These are phyloP conservation scores for Lottia gigantea DNA, from an alignment of 2,888 invertebrate genomes.

Conservation along the genomic window DNA sequence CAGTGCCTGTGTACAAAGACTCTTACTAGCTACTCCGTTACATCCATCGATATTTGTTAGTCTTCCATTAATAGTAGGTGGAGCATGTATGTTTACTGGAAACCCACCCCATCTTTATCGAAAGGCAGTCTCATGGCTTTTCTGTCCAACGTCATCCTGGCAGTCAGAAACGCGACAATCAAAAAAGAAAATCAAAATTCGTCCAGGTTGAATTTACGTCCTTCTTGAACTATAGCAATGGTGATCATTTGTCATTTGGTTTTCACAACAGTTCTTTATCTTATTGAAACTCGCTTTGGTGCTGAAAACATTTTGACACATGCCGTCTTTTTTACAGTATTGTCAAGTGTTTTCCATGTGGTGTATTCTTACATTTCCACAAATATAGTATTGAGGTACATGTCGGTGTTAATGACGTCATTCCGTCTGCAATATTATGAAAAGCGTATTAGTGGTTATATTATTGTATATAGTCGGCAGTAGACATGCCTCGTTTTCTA, in stretches of 20 bases:
- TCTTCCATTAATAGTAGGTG: constrained; percentile 34
- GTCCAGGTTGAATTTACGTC: background rate
- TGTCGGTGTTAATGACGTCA: constrained; percentile 42
- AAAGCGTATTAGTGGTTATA: constrained; percentile 37
- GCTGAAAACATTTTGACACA: background rate
- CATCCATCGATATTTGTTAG: constrained; percentile 24
- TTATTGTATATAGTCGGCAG: constrained; percentile 32
- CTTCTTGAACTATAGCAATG: background rate
- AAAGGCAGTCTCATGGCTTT: constrained; percentile 33
- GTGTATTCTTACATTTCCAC: constrained; percentile 40
- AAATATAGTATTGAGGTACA: constrained; percentile 27
- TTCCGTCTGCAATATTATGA: constrained; percentile 39
- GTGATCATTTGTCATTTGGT: background rate
- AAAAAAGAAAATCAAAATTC: constrained; percentile 24
- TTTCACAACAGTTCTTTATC: background rate
- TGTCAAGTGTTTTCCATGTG: constrained; percentile 37
- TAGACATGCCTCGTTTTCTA: constrained; percentile 22
- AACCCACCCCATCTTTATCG: constrained; percentile 24
- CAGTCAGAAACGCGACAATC: constrained; percentile 36
- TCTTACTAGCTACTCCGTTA: constrained; percentile 28
- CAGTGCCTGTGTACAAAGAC: constrained; percentile 31
- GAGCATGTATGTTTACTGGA: constrained; percentile 33
- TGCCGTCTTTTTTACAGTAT: background rate
- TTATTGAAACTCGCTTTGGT: background rate
- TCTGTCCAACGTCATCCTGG: constrained; percentile 37